phyloP scores from a whole-genome alignment of 2,113 vertebrate genomes.

The Regulus satrapa region DNA sequence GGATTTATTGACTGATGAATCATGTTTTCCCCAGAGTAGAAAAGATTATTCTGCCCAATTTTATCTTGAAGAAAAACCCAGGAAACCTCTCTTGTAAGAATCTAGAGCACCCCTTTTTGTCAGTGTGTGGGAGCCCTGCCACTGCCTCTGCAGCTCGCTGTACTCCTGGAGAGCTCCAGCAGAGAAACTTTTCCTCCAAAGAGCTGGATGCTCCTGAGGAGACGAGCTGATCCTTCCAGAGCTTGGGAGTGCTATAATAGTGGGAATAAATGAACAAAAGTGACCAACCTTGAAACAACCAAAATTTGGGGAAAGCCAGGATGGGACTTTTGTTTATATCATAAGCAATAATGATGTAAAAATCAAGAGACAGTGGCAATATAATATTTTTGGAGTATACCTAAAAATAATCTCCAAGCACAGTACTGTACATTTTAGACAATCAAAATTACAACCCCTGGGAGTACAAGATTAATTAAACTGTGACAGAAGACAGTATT shows the following conservation, averaged over 20 bases:
- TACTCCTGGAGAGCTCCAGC: not conserved
- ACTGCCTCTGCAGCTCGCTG: not conserved
- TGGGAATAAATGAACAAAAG: not conserved
- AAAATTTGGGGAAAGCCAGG: not conserved
- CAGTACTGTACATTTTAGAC: not conserved
- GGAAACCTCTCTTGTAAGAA: not conserved
- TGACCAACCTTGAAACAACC: not conserved
- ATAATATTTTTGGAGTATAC: too few relatives aligned
- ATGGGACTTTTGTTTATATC: not conserved
- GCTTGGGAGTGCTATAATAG: not conserved
- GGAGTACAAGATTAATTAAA: constrained; percentile 8
- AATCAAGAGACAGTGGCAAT: not conserved
- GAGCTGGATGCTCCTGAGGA: not conserved
- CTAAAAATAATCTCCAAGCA: not conserved
- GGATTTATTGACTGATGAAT: not conserved
- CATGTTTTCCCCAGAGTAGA: not conserved
- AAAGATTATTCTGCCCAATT: not conserved
- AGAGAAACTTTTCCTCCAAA: not conserved
- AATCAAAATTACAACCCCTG: not conserved
- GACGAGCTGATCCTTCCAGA: not conserved
- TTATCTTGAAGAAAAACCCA: not conserved
- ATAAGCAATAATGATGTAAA: not conserved
- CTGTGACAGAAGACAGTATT: not conserved
- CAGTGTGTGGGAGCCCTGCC: not conserved
- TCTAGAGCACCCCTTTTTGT: not conserved